Evolutionary conservation across 1,140 invertebrate genomes (phyloP), one percentile per base, ranked within the genome.

Genomic region (Ips nitidus): DNA sequence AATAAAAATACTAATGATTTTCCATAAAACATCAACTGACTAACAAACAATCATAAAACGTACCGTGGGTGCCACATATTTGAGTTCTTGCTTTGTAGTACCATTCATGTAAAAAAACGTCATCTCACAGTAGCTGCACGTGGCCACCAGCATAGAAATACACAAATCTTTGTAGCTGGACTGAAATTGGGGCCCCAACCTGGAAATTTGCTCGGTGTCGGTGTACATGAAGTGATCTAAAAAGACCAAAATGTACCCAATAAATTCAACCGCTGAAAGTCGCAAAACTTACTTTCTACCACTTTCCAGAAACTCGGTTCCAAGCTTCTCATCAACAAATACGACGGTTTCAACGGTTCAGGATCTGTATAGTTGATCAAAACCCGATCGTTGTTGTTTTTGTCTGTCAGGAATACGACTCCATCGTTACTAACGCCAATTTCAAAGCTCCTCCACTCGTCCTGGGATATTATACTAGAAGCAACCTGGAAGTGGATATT

Each of bases 371-470:
- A 58, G 43, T 74, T 61, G 50, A 77, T 73, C n/a, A 75, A 52
- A 7, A 69, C 69, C 52, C 75, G 72, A 55, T 77, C 73, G 4
- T 71, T 52, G 68, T 69, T 74, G 65, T 67, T 75, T 39, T 73
- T 71, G 47, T 77, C 75, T 4, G 65, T 64, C 8, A 77, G 61
- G 8, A 56, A 70, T 4, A 77, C 41, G 41, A 53, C 53, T 45
- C 72, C 71, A 38, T 47, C 50, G 37, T 52, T 66, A 52, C 74
- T 69, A 7, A 74, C 70, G 52, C 61, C 70, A 5, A 77, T 41
- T 63, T 71, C 58, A 43, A 77, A 77, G 66, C 72, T 77, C 41
- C 76, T 60, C 76, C 76, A 77, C 71, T 77, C 76, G 47, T 75
- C 61, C 1, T 55, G 36, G 2, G 74, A 69, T 3, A 76, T 69